Evolutionary conservation across 2,113 vertebrate genomes (phyloP).

Genomic region (Anser brachyrhynchus): DNA sequence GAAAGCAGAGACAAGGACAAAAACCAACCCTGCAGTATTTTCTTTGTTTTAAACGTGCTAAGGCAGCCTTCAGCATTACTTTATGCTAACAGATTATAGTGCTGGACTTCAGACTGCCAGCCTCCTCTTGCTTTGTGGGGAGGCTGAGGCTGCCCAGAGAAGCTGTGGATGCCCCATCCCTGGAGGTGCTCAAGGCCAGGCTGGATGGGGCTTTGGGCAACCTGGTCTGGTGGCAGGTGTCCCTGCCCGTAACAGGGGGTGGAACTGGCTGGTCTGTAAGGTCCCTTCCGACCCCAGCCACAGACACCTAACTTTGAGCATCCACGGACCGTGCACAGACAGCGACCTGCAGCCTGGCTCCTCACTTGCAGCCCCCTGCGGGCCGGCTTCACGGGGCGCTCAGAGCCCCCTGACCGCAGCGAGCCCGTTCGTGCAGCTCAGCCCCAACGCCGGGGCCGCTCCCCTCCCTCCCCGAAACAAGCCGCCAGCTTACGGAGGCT

Average conservation of each 20-base stretch:
- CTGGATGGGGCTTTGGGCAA: too few relatives aligned
- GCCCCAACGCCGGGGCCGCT: accelerated
- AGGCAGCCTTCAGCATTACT: neutral
- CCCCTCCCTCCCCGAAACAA: neutral
- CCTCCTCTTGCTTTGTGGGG: neutral
- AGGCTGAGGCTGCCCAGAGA: neutral
- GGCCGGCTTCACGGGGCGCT: accelerated
- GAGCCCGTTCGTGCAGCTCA: accelerated
- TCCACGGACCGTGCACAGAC: accelerated
- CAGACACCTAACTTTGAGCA: neutral
- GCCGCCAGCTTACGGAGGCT: accelerated
- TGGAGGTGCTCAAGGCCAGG: too few relatives aligned
- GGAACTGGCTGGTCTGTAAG: too few relatives aligned
- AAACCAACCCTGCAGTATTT: neutral
- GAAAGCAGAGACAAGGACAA: neutral
- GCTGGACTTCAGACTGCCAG: too few relatives aligned
- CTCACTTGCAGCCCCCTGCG: accelerated
- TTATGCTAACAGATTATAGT: accelerated
- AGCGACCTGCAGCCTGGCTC: accelerated
- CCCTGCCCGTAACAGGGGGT: too few relatives aligned
- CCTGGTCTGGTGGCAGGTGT: too few relatives aligned
- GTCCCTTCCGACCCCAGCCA: too few relatives aligned
- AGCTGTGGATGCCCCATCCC: too few relatives aligned
- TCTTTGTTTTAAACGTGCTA: accelerated
- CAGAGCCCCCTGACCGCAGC: neutral